Evolutionary conservation across 2,888 invertebrate genomes (phyloP).

Genomic region (Drosophila meridionalis): DNA sequence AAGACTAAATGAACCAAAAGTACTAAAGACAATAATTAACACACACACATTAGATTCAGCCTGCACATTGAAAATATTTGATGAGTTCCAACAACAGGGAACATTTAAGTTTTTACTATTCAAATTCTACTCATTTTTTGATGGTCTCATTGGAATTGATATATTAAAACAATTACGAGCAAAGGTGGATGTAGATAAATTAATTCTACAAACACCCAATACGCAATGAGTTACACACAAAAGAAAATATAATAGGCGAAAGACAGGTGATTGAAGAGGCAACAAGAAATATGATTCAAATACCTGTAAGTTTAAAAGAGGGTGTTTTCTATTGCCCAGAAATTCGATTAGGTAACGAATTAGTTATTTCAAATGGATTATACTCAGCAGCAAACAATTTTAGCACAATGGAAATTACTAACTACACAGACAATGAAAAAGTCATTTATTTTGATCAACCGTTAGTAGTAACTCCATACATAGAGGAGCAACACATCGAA

Average conservation of each 20-base stretch:
- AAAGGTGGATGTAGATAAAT: slow-evolving; percentile 1
- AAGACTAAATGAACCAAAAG: not conserved
- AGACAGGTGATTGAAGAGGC: not conserved
- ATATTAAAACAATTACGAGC: slow-evolving; percentile 1
- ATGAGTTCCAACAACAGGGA: not conserved
- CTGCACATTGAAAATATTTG: not conserved
- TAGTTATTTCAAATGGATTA: not conserved
- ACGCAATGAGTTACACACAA: not conserved
- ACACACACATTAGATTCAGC: not conserved
- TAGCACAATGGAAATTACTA: not conserved
- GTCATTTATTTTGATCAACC: not conserved
- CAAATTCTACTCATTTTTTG: not conserved
- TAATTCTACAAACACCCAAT: slow-evolving; percentile 2
- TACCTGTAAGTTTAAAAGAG: not conserved
- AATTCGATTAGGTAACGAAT: not conserved
- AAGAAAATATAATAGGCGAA: slow-evolving; percentile 3
- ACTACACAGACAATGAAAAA: not conserved
- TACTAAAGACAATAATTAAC: slow-evolving; percentile 1
- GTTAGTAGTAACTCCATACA: not conserved
- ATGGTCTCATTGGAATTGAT: not conserved
- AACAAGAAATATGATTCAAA: not conserved
- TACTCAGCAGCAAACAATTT: not conserved
- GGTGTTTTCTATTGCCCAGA: not conserved
- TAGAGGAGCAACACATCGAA: not conserved
- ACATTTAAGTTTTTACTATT: not conserved